Evolutionary conservation across 2,888 invertebrate genomes (phyloP), one percentile per base, ranked within the genome.

Genomic region (Anorthoa munda): DNA sequence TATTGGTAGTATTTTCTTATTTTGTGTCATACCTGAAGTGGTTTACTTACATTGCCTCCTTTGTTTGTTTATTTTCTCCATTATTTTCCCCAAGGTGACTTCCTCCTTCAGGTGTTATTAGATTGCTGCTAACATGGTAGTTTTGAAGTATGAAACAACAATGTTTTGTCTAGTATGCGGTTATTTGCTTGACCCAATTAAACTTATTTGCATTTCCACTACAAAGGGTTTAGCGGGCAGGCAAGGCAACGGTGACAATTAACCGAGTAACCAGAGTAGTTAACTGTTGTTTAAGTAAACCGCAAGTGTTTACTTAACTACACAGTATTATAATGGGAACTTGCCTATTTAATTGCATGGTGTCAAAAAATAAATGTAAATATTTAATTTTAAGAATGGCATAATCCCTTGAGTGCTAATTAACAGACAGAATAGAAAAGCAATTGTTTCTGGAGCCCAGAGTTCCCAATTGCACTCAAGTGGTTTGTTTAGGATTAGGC

Each of bases 181-280:
- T 75, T 86, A 85, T 86, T 84, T 81, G 77, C 81, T 76, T 83
- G 88, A 87, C 87, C 87, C 78, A 87, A 87, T 88, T 88, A 82
- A 77, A 77, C 75, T 79, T 88, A 89, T 88, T 89, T 88, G 86
- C 88, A 89, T 89, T 86, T 85, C 79, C 78, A 88, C 86, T 83
- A 79, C 61, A 77, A 79, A 86, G 79, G 85, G 80, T 81, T 82
- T 68, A 79, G 65, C 68, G 66, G 56, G 39, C 48, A 45, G 53
- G 60, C 55, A n/a, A 45, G 58, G 60, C 60, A 23, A 46, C 58
- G 31, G 58, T 51, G 69, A 64, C 51, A 48, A 15, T 50, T 50
- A 48, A 67, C 31, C 66, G n/a, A 39, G 39, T 39, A 39, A 39
- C 39, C 9, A 39, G 39, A 39, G 1, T 39, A 39, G 39, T 0